phyloP scores from a whole-genome alignment of 2,797 vertebrate genomes.

The Melopsittacus undulatus region DNA sequence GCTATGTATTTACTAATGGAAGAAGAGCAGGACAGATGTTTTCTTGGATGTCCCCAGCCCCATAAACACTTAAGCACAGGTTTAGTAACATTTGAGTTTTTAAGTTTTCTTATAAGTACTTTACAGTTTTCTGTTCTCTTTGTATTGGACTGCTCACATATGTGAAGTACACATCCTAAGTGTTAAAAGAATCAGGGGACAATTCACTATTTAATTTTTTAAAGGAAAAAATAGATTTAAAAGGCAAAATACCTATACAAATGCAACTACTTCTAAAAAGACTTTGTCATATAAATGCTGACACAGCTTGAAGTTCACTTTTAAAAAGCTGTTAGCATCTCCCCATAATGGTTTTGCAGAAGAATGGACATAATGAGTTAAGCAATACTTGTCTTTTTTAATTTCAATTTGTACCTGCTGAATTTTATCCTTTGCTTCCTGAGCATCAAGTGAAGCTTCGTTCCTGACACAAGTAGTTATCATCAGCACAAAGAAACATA shows the following conservation, averaged over 20 bases:
- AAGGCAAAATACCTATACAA: slow-evolving; percentile 23
- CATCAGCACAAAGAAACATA: background rate
- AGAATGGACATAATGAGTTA: slow-evolving; percentile 4
- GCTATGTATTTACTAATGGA: background rate
- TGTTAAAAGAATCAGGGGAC: background rate
- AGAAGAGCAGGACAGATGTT: background rate
- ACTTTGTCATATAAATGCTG: slow-evolving; percentile 35
- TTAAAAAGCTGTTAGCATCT: background rate
- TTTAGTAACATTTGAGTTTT: background rate
- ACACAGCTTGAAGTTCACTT: slow-evolving; percentile 33
- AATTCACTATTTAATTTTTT: background rate
- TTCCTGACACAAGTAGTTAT: background rate
- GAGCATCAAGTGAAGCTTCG: background rate
- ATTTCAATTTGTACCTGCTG: background rate
- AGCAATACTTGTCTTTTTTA: background rate
- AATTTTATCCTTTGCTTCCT: slow-evolving; percentile 10
- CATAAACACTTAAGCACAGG: background rate
- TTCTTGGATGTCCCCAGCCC: background rate
- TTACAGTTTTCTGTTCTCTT: background rate
- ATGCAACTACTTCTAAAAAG: slow-evolving; percentile 8
- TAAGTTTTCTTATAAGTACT: background rate
- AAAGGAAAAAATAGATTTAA: background rate
- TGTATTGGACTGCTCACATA: background rate
- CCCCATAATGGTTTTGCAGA: background rate
- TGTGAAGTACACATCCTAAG: background rate